Percentiles rank a stretch among this genome's conserved stretches.
These are phyloP conservation scores for Hyla sarda DNA, from an alignment of 2,113 vertebrate species.

Conservation along the genomic window DNA sequence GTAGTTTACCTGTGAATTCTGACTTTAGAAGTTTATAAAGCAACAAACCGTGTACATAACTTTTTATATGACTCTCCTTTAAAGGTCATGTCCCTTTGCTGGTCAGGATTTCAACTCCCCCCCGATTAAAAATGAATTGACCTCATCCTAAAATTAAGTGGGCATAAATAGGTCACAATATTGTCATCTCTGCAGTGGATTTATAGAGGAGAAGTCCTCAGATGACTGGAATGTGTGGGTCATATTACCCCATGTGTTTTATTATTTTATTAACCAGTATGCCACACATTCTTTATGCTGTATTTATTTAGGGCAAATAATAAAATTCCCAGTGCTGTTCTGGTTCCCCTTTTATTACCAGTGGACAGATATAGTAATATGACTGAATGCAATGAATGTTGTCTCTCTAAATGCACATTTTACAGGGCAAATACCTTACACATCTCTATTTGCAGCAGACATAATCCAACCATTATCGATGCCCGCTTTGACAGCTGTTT, in stretches of 20 bases:
- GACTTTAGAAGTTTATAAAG: neutral
- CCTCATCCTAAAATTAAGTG: neutral
- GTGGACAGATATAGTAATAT: neutral
- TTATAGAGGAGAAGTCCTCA: conserved; percentile 13
- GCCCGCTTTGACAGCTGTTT: neutral
- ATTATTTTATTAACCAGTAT: too few species aligned
- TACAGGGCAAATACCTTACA: neutral
- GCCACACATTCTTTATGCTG: too few species aligned
- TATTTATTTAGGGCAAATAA: too few species aligned
- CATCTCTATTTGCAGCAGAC: neutral
- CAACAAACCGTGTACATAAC: neutral
- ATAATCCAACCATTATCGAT: neutral
- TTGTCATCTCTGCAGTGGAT: neutral
- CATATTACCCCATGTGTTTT: neutral
- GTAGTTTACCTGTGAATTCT: neutral
- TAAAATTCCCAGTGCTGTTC: too few species aligned
- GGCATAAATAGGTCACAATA: conserved; percentile 8
- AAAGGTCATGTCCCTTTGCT: conserved; percentile 1
- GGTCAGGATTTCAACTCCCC: conserved; percentile 1
- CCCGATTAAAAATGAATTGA: neutral
- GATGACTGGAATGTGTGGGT: neutral
- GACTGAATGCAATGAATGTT: neutral
- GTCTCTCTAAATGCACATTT: neutral
- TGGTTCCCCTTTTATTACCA: neutral
- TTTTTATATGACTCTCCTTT: neutral